Evolutionary conservation across 2,888 invertebrate species (phyloP).

Genomic region (Nomada ruficornis): DNA sequence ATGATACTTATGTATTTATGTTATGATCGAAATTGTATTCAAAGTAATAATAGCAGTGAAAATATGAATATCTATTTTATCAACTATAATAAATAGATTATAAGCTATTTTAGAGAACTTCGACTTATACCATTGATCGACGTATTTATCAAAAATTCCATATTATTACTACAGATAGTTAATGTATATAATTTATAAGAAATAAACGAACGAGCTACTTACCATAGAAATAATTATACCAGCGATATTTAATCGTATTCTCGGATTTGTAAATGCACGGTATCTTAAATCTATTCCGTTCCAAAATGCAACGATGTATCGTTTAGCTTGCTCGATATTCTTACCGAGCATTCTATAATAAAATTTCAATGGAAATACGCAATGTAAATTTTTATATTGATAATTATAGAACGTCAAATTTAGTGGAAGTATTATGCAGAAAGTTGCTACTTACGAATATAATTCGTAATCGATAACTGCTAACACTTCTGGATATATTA

Average conservation of each 20-base stretch:
- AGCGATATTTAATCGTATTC: slow-evolving; percentile 77
- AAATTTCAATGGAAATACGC: not conserved
- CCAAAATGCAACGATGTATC: slow-evolving; percentile 78
- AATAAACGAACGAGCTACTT: slow-evolving; percentile 8
- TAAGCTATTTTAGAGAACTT: not conserved
- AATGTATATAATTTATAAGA: not conserved
- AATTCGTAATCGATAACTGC: slow-evolving; percentile 74
- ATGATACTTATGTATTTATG: not conserved
- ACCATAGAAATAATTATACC: slow-evolving; percentile 74
- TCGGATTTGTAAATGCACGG: slow-evolving; percentile 72
- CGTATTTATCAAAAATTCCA: not conserved
- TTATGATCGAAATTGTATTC: not conserved
- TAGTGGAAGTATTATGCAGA: not conserved
- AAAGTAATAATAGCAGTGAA: not conserved
- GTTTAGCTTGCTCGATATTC: slow-evolving; percentile 64
- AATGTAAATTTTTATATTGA: slow-evolving; percentile 1
- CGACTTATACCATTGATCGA: not conserved
- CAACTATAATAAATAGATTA: not conserved
- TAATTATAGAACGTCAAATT: not conserved
- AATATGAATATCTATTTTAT: not conserved
- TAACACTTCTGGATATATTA: slow-evolving; percentile 77
- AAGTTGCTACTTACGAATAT: slow-evolving; percentile 60
- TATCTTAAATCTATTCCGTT: slow-evolving; percentile 80
- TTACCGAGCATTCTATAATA: slow-evolving; percentile 64
- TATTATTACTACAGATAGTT: no score